Conservation (phyloP, 2,797 vertebrate species). For the Hyperoplus lanceolatus region DNA sequence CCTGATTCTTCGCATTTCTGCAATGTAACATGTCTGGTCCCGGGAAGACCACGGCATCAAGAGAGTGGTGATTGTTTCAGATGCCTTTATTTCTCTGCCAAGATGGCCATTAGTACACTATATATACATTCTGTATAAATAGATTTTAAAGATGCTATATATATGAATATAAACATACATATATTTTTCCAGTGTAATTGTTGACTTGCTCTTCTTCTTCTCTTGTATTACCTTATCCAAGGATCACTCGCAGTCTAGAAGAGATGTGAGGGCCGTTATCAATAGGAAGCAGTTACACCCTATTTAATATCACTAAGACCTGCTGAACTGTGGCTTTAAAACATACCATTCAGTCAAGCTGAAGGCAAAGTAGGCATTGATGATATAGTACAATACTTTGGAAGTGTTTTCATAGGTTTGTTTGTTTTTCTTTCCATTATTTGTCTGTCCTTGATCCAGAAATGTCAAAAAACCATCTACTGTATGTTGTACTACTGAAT, state of each 20-base stretch:
- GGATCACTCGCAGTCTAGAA: constrained; percentile 78
- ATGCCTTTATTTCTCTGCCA: constrained; percentile 89
- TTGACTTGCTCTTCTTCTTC: constrained; percentile 84
- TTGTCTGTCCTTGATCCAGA: constrained; percentile 70
- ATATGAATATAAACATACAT: constrained; percentile 89
- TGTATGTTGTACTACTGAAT: constrained; percentile 76
- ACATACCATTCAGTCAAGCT: constrained; percentile 74
- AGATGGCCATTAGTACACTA: constrained; percentile 87
- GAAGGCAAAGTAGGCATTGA: constrained; percentile 56
- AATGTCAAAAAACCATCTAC: constrained; percentile 69
- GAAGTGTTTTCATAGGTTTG: constrained; percentile 63
- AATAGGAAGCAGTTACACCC: constrained; percentile 78
- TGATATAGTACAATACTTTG: constrained; percentile 54
- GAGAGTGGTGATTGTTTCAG: constrained; percentile 85
- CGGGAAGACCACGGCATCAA: constrained; percentile 72
- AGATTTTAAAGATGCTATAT: constrained; percentile 88
- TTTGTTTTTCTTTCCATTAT: constrained; percentile 41
- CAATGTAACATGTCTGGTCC: constrained; percentile 80
- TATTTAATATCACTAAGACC: constrained; percentile 77
- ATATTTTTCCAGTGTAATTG: constrained; percentile 92
- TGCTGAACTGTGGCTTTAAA: constrained; percentile 87
- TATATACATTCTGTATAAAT: constrained; percentile 90
- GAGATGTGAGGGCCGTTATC: constrained; percentile 78
- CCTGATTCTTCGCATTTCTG: constrained; percentile 84
- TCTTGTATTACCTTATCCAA: constrained; percentile 83